Base-by-base conservation (phyloP, 2,888 invertebrate genomes). In the Callyntrura guangdongensis region DNA sequence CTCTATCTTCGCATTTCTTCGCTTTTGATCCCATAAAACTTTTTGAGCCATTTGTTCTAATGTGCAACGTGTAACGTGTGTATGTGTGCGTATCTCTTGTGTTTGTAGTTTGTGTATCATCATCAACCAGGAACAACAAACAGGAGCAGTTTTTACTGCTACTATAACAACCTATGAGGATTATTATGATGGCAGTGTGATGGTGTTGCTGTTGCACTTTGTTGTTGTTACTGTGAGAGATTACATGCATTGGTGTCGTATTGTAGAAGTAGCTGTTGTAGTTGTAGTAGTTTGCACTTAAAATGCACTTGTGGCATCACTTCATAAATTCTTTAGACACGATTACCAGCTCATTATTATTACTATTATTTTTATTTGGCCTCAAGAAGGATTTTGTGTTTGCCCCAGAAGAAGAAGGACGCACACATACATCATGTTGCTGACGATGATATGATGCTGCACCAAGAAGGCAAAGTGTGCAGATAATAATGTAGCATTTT, bases 221-320 rank as follows among this genome's bases (percentile, higher is more conserved):
- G 53, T 49, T 20, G 49, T 49, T 22, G 74, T 74, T 22, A 11
- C 72, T 14, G 45, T 49, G 49, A 45, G 45, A 74, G 74, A 36
- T 2, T 20, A 61, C 61, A 61, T 36, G 36, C 36, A 36, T 36
- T 36, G 36, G 36, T 36, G 36, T 36, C 36, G 36, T 36, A 36
- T 22, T 59, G 72, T 47, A 77, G 1, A 45, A 3, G 17, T 72
- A 69, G 69, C 20, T n/a, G 64, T 64, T 25, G 27, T 25, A 74
- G 74, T 45, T 20, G 11, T 4, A n/a, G 45, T 49, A 20, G 79
- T 56, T 56, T 79, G 59, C 36, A 79, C 47, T 84, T 84, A 64
- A 47, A 67, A 84, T 84, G 83, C 83, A 84, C 67, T 67, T 84
- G 83, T 64, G 83, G 83, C 85, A 85, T 72, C 59, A 72, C 85